Conservation (phyloP, 1,140 invertebrate species). For the Drosophila sproati region DNA sequence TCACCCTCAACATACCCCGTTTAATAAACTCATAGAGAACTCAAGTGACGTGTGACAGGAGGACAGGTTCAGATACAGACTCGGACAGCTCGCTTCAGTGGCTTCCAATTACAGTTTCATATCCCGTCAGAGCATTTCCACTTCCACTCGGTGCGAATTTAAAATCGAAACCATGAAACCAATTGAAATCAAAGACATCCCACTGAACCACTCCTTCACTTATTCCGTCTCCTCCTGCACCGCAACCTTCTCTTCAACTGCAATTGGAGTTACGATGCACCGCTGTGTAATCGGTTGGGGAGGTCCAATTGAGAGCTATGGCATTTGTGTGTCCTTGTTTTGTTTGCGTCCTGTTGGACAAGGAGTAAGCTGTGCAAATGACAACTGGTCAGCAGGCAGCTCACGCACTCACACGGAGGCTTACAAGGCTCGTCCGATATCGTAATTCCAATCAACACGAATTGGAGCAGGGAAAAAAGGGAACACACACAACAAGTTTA, state of each 20-base stretch:
- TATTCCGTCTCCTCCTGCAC: not conserved
- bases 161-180: conserved; percentile 28
- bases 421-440: conserved; percentile 32
- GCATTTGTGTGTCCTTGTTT: conserved; percentile 26
- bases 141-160: conserved; percentile 12
- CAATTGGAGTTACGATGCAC: conserved; percentile 16
- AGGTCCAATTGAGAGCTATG: conserved; percentile 33
- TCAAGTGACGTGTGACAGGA: conserved; percentile 24
- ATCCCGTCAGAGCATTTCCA: conserved; percentile 25
- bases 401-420: conserved; percentile 41
- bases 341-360: conserved; percentile 54
- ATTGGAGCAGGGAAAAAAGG: not conserved
- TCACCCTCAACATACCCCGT: conserved; percentile 16
- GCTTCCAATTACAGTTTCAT: conserved; percentile 50
- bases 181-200: conserved; percentile 40
- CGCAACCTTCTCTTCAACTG: not conserved
- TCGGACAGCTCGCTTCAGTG: conserved; percentile 42
- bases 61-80: conserved; percentile 2
- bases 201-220: not conserved
- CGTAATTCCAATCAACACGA: conserved; percentile 34
- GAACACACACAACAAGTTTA: conserved; percentile 17
- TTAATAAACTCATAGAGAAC: conserved; percentile 17
- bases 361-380: conserved; percentile 54
- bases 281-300: conserved; percentile 18
- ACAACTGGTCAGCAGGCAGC: conserved; percentile 10